A percentile compares a stretch with the other conserved stretches of the same genome.
phyloP scores from a whole-genome alignment of 2,888 invertebrate genomes.

The Erebia epiphron region DNA sequence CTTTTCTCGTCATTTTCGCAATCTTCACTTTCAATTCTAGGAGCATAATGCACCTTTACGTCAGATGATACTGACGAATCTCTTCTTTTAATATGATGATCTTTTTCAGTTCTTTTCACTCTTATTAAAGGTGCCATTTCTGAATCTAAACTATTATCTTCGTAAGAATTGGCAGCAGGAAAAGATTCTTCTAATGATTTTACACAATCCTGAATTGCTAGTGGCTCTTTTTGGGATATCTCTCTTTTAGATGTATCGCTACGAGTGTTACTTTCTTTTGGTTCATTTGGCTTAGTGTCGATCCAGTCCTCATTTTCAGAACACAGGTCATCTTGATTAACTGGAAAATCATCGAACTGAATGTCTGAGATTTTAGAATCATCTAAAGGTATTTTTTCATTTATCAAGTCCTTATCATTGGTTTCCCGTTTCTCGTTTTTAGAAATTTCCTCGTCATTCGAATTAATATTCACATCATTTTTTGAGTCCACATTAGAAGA shows the following conservation, averaged over 20 bases:
- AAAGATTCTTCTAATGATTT: slow-evolving; percentile 75
- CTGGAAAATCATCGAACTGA: slow-evolving; percentile 49
- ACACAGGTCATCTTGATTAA: slow-evolving; percentile 49
- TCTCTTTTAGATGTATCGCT: slow-evolving; percentile 59
- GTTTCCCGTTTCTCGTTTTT: slow-evolving; percentile 68
- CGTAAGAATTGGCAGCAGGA: slow-evolving; percentile 58
- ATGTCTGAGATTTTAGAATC: slow-evolving; percentile 46
- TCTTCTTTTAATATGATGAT: slow-evolving; percentile 57
- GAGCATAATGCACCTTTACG: slow-evolving; percentile 64
- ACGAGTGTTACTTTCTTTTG: slow-evolving; percentile 38
- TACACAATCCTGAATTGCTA: slow-evolving; percentile 56
- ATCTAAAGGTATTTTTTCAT: slow-evolving; percentile 45
- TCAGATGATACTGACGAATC: slow-evolving; percentile 60
- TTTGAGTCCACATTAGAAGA: slow-evolving; percentile 42
- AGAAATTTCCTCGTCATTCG: slow-evolving; percentile 44
- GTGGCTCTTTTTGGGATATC: slow-evolving; percentile 46
- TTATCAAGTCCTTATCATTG: slow-evolving; percentile 49
- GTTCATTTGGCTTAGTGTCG: slow-evolving; percentile 25
- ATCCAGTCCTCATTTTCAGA: slow-evolving; percentile 33
- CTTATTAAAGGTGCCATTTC: slow-evolving; percentile 63
- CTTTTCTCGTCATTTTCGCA: slow-evolving; percentile 76
- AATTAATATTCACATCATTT: slow-evolving; percentile 46
- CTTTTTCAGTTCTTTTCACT: slow-evolving; percentile 66
- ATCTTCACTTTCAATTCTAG: slow-evolving; percentile 68
- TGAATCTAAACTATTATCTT: slow-evolving; percentile 53